A percentile compares a stretch with the other conserved stretches of the same genome.
These are phyloP conservation scores for Iselma pallidipennis DNA, from an alignment of 2,888 invertebrate genomes.

Conservation along the genomic window DNA sequence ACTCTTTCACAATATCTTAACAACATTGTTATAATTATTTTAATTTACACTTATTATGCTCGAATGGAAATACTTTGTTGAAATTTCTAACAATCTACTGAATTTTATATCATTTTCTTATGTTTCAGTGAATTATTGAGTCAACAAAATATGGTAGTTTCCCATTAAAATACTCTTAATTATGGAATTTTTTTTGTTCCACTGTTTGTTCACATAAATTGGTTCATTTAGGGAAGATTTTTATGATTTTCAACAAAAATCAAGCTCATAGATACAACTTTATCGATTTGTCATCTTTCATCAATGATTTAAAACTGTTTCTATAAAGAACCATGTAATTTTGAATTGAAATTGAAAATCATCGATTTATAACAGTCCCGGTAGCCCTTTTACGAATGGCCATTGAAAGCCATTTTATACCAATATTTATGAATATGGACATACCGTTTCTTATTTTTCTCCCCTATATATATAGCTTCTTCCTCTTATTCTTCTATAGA, in stretches of 20 bases:
- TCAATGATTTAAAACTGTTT: constrained; percentile 21
- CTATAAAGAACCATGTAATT: constrained; percentile 25
- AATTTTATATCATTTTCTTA: constrained; percentile 9
- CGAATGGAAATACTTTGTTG: constrained; percentile 10
- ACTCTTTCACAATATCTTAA: background rate
- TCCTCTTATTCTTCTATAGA: background rate
- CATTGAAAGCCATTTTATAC: constrained; percentile 16
- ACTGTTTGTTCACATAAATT: too few species aligned
- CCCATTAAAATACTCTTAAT: too few species aligned
- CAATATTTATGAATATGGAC: constrained; percentile 28
- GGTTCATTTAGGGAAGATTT: too few species aligned
- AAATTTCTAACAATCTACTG: constrained; percentile 8
- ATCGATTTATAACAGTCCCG: constrained; percentile 25
- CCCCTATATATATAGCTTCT: background rate
- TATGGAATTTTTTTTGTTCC: too few species aligned
- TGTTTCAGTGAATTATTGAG: background rate
- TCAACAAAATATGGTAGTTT: background rate
- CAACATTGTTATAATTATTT: constrained; percentile 10
- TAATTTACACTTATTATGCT: background rate
- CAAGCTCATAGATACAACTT: too few species aligned
- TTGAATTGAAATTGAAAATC: constrained; percentile 27
- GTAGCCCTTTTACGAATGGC: constrained; percentile 18
- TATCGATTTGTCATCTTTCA: constrained; percentile 25
- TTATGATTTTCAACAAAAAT: too few species aligned
- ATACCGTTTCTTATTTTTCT: constrained; percentile 1